Base-by-base conservation (phyloP, 2,797 vertebrate species). In the Sebastes trivittatus region DNA sequence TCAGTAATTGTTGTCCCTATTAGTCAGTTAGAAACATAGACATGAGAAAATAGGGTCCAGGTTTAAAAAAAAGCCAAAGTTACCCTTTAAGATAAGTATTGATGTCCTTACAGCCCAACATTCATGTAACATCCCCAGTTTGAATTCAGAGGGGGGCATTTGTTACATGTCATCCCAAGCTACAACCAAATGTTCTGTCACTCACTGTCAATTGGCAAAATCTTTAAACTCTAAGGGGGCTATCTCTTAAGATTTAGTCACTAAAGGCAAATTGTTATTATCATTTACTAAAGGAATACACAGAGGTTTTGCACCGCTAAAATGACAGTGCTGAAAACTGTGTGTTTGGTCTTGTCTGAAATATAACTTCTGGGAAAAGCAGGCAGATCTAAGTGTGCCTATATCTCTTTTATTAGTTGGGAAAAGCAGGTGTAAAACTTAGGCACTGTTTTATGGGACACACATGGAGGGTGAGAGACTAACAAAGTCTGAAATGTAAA, bases 21-120 rank as follows among this genome's bases (percentile, higher is more conserved):
- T 52, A 52, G 7, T 52, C 49, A 52, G 49, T n/a, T 52, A 52
- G 49, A 52, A 20, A 52, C 49, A 52, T 0, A 52, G 0, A 52
- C 49, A 10, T 52, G 49, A 7, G 1, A 2, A 20, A 52, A 20
- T 52, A 52, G 18, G 49, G 0, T 52, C 20, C 20, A 52, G 49
- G 49, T 20, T 52, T 0, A 52, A n/a, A 52, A 52, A 0, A 20
- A 30, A 36, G 34, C 42, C 42, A 46, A 18, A 46, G 42, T 52
- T 52, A 52, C 18, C 20, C 49, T 52, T 52, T 52, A n/a, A 20
- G 80, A 81, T 77, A 73, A 78, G 23, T 61, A 34, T 30, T 70
- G 29, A 18, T 84, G 58, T 61, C 30, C 49, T 69, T 81, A n/a
- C 59, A 63, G 78, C 32, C 58, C 61, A 46, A 18, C 55, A 61